Evolutionary conservation across 2,797 vertebrate genomes (phyloP).

Genomic region (Xyrichtys novacula): DNA sequence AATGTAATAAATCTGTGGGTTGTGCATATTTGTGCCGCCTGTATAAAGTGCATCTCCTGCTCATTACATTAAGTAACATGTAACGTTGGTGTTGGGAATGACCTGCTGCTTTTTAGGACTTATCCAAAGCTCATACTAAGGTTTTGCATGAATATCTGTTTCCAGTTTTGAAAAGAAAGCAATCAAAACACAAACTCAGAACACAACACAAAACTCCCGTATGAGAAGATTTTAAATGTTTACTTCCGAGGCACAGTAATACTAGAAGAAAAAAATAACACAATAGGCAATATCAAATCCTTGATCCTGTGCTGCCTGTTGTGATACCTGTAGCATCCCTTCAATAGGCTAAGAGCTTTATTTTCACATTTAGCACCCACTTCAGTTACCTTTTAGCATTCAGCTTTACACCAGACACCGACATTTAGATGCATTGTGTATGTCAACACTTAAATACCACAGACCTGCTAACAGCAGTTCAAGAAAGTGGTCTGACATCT

Average conservation of each 20-base stretch:
- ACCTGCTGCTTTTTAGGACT: neutral
- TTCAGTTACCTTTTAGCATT: slow-evolving; percentile 50
- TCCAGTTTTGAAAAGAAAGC: neutral
- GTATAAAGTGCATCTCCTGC: neutral
- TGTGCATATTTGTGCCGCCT: neutral
- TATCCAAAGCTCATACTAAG: neutral
- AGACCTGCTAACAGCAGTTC: slow-evolving; percentile 29
- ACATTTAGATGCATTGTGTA: slow-evolving; percentile 17
- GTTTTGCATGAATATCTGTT: too few relatives aligned
- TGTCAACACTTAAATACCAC: slow-evolving; percentile 36
- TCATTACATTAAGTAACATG: neutral
- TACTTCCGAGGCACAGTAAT: slow-evolving; percentile 71
- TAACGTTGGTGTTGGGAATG: neutral
- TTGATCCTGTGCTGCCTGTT: slow-evolving; percentile 29
- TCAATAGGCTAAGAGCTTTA: slow-evolving; percentile 52
- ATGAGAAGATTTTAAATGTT: slow-evolving; percentile 62
- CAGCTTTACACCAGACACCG: slow-evolving; percentile 45
- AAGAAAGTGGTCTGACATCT: slow-evolving; percentile 19
- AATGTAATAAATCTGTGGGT: neutral
- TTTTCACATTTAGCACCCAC: slow-evolving; percentile 67
- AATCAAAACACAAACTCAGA: neutral
- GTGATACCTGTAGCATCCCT: slow-evolving; percentile 39
- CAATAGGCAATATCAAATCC: slow-evolving; percentile 52
- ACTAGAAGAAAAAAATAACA: slow-evolving; percentile 63
- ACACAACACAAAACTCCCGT: slow-evolving; percentile 10